Evolutionary conservation across 2,888 invertebrate genomes (phyloP).

Genomic region (Acutogordius australiensis): DNA sequence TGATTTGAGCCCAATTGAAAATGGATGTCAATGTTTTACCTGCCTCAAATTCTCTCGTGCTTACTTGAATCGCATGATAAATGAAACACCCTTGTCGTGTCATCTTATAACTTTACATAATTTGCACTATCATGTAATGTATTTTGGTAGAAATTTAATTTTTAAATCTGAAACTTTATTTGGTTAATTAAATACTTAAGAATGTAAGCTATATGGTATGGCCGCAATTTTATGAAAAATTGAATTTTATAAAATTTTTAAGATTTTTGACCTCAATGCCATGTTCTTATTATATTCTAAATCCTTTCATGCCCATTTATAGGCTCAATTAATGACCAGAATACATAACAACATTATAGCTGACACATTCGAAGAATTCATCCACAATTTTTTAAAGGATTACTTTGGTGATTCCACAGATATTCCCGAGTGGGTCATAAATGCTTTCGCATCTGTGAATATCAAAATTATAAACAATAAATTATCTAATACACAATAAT

Average conservation of each 20-base stretch:
- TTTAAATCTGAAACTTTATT: neutral
- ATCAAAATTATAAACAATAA: too few relatives aligned
- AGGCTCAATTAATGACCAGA: neutral
- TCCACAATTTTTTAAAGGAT: neutral
- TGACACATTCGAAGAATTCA: neutral
- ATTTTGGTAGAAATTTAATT: neutral
- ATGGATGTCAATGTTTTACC: conserved; percentile 52
- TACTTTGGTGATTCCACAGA: neutral
- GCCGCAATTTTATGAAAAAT: too few relatives aligned
- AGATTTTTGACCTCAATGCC: too few relatives aligned
- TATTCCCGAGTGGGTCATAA: conserved; percentile 2
- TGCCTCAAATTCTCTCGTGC: conserved; percentile 56
- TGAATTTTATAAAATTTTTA: too few relatives aligned
- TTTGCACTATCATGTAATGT: conserved; percentile 18
- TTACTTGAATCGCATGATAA: conserved; percentile 49
- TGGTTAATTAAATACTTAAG: too few relatives aligned
- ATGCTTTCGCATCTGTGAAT: neutral
- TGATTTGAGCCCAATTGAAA: conserved; percentile 57
- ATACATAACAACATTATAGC: neutral
- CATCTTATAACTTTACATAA: conserved; percentile 55
- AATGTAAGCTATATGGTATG: too few relatives aligned
- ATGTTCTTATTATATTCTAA: too few relatives aligned
- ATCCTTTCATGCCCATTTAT: neutral
- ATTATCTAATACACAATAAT: too few relatives aligned
- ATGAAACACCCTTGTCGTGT: conserved; percentile 49